A percentile compares a stretch with the other conserved stretches of the same genome.
phyloP scores from a whole-genome alignment of 2,113 vertebrate species.

The Talpa occidentalis region DNA sequence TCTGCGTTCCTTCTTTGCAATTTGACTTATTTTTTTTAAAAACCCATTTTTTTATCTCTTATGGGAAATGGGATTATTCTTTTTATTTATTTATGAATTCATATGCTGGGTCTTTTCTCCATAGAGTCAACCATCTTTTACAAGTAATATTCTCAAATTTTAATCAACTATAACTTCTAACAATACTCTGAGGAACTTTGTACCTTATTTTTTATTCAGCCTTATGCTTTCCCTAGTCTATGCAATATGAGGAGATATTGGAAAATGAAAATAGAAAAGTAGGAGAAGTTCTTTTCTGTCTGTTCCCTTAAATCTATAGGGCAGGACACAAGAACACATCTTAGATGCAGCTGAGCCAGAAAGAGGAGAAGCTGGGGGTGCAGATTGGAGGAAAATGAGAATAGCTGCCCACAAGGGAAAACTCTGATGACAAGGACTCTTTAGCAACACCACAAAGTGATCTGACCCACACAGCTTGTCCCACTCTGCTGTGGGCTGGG shows the following conservation, averaged over 20 bases:
- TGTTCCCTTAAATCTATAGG: not conserved
- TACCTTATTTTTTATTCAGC: slow-evolving; percentile 39
- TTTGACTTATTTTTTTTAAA: slow-evolving; percentile 60
- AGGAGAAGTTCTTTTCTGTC: not conserved
- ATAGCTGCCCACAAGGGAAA: not conserved
- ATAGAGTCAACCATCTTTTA: slow-evolving; percentile 61
- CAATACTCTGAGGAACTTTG: slow-evolving; percentile 41
- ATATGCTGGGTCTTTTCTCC: slow-evolving; percentile 51
- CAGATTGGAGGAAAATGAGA: not conserved
- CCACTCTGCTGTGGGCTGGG: accelerated
- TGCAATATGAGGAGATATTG: not conserved
- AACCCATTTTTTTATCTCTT: slow-evolving; percentile 62
- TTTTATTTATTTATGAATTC: slow-evolving; percentile 80
- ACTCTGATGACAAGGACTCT: not conserved
- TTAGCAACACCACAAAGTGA: not conserved
- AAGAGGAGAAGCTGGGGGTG: not conserved
- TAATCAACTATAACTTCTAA: slow-evolving; percentile 68
- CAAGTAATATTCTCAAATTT: slow-evolving; percentile 68
- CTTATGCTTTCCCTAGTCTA: not conserved
- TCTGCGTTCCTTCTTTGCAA: slow-evolving; percentile 34
- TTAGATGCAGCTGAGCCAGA: not conserved
- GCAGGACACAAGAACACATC: not conserved
- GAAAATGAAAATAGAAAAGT: slow-evolving; percentile 6
- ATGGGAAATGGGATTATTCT: slow-evolving; percentile 67
- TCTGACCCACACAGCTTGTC: not conserved